Base-by-base conservation (phyloP, 2,888 invertebrate genomes). In the Anagyrus pseudococci region DNA sequence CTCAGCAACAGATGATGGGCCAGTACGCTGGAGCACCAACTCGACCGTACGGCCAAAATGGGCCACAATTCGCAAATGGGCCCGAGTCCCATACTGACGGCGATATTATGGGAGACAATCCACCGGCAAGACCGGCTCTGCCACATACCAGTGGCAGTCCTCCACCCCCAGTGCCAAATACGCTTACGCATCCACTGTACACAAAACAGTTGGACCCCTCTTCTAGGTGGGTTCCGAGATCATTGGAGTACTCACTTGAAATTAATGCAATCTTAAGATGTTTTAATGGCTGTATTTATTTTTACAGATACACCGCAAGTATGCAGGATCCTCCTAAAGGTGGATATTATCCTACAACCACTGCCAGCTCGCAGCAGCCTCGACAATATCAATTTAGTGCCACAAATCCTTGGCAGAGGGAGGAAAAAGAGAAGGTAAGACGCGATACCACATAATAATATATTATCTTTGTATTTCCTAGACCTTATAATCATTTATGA, bases 401-500 rank as follows among this genome's bases (percentile, higher is more conserved):
- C 26, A 80, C 88, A 72, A 93, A 93, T 84, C 95, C 96, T 1
- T 96, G 96, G 96, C 94, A 95, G 74, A 85, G 95, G 25, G 96
- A 96, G 83, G 95, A 95, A 80, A 89, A 92, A 72, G 96, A 96
- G 83, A 89, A 91, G 71, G 87, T 84, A 75, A 68, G 43, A n/a
- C n/a, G n/a, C n/a, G n/a, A n/a, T n/a, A n/a, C n/a, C n/a, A n/a
- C n/a, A n/a, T n/a, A n/a, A n/a, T n/a, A n/a, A n/a, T n/a, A n/a
- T n/a, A n/a, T n/a, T n/a, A n/a, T n/a, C n/a, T n/a, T n/a, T n/a
- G n/a, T n/a, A n/a, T n/a, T n/a, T n/a, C n/a, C n/a, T n/a, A n/a
- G n/a, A n/a, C n/a, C n/a, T 29, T 20, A 40, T 26, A 7, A 25
- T n/a, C n/a, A n/a, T n/a, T n/a, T n/a, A n/a, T n/a, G n/a, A n/a